A percentile compares a stretch with the other conserved stretches of the same genome.
These are phyloP conservation scores for Antigone vipio DNA, from an alignment of 2,113 vertebrate genomes.

Conservation along the genomic window DNA sequence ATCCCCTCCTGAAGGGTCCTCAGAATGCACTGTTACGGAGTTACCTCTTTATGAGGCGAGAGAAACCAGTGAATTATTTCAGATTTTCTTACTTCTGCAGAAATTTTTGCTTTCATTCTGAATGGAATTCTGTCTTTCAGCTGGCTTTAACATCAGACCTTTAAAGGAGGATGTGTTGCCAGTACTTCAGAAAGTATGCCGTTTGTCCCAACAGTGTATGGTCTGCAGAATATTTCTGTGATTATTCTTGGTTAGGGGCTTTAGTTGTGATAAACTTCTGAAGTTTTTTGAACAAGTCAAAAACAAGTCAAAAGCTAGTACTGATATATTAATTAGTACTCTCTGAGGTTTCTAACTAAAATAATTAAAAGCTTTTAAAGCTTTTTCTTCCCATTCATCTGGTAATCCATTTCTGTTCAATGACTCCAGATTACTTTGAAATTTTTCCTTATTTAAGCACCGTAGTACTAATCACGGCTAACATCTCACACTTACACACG, in stretches of 20 bases:
- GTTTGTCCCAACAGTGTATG: neutral
- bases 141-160: neutral
- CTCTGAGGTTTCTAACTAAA: neutral
- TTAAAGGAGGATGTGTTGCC: neutral
- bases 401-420: neutral
- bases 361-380: neutral
- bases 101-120: neutral
- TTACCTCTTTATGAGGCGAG: neutral
- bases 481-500: neutral
- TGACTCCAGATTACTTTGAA: neutral
- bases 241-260: neutral
- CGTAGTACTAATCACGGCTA: neutral
- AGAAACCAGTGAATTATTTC: neutral
- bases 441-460: neutral
- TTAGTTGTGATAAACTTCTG: neutral
- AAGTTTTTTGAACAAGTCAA: neutral
- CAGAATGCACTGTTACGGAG: rapidly evolving
- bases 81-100: neutral
- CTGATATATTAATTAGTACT: neutral
- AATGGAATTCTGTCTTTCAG: neutral
- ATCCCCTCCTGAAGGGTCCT: neutral
- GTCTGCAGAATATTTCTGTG: neutral
- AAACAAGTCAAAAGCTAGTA: neutral
- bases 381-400: neutral
- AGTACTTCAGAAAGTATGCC: neutral